These are phyloP conservation scores for Thaleichthys pacificus DNA, from an alignment of 2,797 vertebrate species.

Conservation along the genomic window DNA sequence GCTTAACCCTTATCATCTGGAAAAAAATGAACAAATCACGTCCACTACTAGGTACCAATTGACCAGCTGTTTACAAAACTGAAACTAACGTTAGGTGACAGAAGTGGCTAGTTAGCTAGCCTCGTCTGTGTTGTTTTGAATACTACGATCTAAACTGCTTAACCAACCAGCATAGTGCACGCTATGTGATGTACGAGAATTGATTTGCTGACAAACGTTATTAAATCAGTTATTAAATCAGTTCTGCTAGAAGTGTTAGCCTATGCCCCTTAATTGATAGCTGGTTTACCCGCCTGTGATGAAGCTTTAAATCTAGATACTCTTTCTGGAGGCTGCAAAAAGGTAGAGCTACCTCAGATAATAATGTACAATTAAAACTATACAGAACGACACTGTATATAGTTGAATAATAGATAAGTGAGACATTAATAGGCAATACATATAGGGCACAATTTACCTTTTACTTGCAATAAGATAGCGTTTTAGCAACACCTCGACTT, in stretches of 20 bases:
- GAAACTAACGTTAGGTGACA: neutral
- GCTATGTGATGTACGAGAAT: neutral
- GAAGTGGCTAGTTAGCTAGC: too few relatives aligned
- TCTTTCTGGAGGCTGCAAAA: too few relatives aligned
- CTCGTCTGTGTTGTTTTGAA: too few relatives aligned
- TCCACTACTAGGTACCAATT: neutral
- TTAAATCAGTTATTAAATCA: too few relatives aligned
- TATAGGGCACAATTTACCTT: neutral
- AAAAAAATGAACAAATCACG: neutral
- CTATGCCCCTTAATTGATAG: too few relatives aligned
- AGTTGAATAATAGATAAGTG: neutral
- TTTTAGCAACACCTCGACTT: neutral
- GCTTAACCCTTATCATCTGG: constrained; percentile 83
- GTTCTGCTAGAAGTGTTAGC: too few relatives aligned
- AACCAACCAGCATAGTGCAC: neutral
- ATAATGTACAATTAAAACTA: too few relatives aligned
- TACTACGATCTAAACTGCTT: neutral
- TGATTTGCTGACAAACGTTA: neutral
- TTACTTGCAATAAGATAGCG: neutral
- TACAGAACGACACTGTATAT: neutral
- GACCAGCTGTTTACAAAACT: neutral
- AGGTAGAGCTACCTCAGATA: too few relatives aligned
- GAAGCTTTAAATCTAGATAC: too few relatives aligned
- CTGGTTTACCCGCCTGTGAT: too few relatives aligned
- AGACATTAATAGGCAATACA: neutral